Base-by-base conservation (phyloP, 1,140 invertebrate species). In the Bilobella aurantiaca region DNA sequence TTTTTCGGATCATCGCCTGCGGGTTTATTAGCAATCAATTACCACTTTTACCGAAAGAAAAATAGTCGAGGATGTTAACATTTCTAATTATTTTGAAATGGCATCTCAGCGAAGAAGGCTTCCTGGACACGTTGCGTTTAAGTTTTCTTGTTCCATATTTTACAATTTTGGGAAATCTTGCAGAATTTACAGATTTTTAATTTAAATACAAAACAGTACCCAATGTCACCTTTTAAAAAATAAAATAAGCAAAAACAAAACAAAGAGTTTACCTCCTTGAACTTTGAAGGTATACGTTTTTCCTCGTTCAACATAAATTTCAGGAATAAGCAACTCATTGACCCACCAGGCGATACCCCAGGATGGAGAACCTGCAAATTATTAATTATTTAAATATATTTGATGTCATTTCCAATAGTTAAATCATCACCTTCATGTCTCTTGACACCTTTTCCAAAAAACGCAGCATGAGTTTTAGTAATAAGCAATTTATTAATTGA, bases 281-380 rank as follows among this genome's bases (percentile, higher is more conserved):
- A 93, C 85, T 18, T 83, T 79, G 75, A 95, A 96, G 46, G 86
- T 89, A 78, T 96, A 96, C 0, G 87, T 93, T 76, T 87, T 81
- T 30, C 91, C 92, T 64, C 93, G 79, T 75, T 92, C 89, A 42
- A 97, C 88, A 60, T 87, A 90, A 5, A 96, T 79, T 76, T 96
- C 91, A 0, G 93, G 92, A 69, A 93, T 91, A 5, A 96, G 80
- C 68, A 85, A 79, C 73, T 93, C 91, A 77, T 97, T 96, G 71
- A 96, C 87, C 78, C 93, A 96, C 90, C 91, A 96, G 12, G 89
- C 89, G 68, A 94, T 90, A 34, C 90, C 91, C 85, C 90, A 91
- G 0, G 89, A 90, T 5, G 87, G 85, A 70, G 84, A 80, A 62
- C 86, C 86, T 86, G 67, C 14, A 70, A 58, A 58, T 73, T 65